Evolutionary conservation across 1,140 invertebrate species (phyloP), one percentile per base, ranked within the genome.

Genomic region (Atta colombica): DNA sequence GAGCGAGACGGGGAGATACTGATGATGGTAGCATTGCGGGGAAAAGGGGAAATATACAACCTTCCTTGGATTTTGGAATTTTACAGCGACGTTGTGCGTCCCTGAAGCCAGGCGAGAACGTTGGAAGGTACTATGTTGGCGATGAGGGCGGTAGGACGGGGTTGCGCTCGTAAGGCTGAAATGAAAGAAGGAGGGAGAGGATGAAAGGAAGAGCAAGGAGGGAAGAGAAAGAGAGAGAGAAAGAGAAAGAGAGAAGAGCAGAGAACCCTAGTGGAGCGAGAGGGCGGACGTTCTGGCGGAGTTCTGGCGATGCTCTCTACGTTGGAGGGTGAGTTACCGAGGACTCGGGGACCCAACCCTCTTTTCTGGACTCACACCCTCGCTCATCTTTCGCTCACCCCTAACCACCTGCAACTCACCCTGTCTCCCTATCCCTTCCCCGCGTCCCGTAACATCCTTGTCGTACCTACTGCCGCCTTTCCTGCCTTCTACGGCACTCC

Each of bases 311-410:
- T 91, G 92, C 92, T 90, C 66, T 77, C 89, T 74, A 81, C 85
- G 88, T 74, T 69, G 92, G 87, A 88, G 89, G 91, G 90, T 92
- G 92, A 93, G 92, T 93, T 93, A 92, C 92, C 92, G 94, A 93
- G 92, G 92, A 93, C 93, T 94, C 93, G 89, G 80, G 91, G 93
- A 94, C 94, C 92, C 93, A 93, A 94, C 93, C 94, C 94, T 94
- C 94, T 94, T 94, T 94, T 94, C 94, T 94, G 93, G 93, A 94
- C 93, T 94, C 94, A 93, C 93, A 94, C 94, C 92, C 93, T 91
- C 88, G 92, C 89, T 92, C 92, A 91, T 91, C 88, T 90, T 90
- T 61, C 85, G 69, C 87, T 78, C 85, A 85, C 88, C 91, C 88
- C 90, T 86, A 53, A 88, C 89, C 87, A 89, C 90, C 87, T 87